Percentiles rank a stretch among this genome's conserved stretches.
These are phyloP conservation scores for Drosophila lutescens DNA, from an alignment of 2,888 invertebrate genomes.

Conservation along the genomic window DNA sequence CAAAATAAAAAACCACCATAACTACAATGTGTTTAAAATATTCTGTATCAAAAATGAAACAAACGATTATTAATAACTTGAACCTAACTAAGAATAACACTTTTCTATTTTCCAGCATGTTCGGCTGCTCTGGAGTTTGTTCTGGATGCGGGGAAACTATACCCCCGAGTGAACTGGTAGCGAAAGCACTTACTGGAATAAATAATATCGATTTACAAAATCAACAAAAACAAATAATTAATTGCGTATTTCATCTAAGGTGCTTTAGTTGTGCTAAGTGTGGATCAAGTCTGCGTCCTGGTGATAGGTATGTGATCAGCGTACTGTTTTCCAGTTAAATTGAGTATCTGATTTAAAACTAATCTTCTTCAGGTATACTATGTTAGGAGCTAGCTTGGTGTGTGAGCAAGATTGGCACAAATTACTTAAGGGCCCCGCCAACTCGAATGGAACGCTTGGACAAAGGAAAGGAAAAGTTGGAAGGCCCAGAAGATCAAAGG, in stretches of 20 bases:
- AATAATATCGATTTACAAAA: constrained; percentile 85
- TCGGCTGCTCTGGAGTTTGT: constrained; percentile 95
- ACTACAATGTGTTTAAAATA: not conserved
- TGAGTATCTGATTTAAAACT: not conserved
- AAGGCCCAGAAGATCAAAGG: constrained; percentile 93
- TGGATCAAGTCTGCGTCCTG: constrained; percentile 93
- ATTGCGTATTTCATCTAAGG: constrained; percentile 90
- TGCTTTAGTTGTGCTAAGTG: constrained; percentile 98
- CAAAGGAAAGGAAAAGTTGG: constrained; percentile 94
- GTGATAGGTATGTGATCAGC: constrained; percentile 88
- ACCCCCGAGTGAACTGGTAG: constrained; percentile 96
- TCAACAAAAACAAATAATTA: constrained; percentile 76
- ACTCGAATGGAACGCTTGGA: constrained; percentile 87
- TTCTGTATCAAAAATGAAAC: not conserved
- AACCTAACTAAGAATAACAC: not conserved
- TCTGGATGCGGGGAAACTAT: constrained; percentile 96
- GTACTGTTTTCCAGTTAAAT: too few relatives aligned
- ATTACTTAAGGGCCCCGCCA: constrained; percentile 90
- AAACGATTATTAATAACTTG: not conserved
- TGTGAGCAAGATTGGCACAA: constrained; percentile 99
- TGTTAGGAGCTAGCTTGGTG: constrained; percentile 94
- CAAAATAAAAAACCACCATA: not conserved
- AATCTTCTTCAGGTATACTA: constrained; percentile 89
- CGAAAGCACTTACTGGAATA: constrained; percentile 86
- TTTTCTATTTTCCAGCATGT: constrained; percentile 89